Conservation (phyloP, 1,140 invertebrate genomes). For the Lucilia cuprina region DNA sequence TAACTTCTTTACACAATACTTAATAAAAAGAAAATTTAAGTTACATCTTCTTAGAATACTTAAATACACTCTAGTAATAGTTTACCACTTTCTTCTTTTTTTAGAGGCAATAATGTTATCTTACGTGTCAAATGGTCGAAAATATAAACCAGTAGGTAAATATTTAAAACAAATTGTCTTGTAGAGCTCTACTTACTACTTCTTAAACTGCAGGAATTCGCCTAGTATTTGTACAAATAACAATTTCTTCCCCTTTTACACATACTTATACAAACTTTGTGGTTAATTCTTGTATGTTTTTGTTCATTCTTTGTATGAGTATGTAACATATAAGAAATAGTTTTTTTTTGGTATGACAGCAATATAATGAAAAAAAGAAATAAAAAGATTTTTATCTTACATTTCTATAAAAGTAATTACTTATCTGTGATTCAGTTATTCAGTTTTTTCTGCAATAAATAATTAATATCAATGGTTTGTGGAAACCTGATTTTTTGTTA, state of each 20-base stretch:
- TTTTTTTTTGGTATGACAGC: neutral
- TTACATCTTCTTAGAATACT: too few species aligned
- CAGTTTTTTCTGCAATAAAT: neutral
- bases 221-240: neutral
- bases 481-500: neutral
- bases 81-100: too few species aligned
- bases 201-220: too few species aligned
- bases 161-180: too few species aligned
- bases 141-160: too few species aligned
- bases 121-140: too few species aligned
- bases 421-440: constrained; percentile 9
- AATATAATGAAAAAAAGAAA: neutral
- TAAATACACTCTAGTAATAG: too few species aligned
- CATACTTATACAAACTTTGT: neutral
- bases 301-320: neutral
- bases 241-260: neutral
- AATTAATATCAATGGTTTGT: constrained; percentile 12
- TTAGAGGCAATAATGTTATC: too few species aligned
- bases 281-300: neutral
- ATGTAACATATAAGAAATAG: neutral
- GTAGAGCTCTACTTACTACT: too few species aligned
- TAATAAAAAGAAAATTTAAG: too few species aligned
- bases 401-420: neutral
- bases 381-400: neutral
- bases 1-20: too few species aligned